phyloP scores from a whole-genome alignment of 2,888 invertebrate genomes.

The Lampropteryx suffumata region DNA sequence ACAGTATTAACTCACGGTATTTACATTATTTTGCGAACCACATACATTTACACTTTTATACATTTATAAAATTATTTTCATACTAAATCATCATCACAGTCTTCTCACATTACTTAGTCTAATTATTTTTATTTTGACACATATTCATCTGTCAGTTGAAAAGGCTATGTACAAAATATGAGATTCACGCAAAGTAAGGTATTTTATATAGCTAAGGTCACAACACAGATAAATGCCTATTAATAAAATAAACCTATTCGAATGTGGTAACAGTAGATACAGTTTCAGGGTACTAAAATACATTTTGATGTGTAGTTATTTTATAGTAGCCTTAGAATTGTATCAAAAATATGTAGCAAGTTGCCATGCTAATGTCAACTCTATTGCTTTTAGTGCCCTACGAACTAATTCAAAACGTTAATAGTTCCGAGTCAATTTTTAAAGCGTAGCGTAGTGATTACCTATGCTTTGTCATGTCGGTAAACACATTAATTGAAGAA shows the following conservation, averaged over 20 bases:
- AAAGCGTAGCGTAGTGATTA: no score
- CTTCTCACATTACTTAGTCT: conserved; percentile 73
- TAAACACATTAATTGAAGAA: neutral
- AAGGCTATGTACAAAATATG: conserved; percentile 31
- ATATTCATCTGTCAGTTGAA: conserved; percentile 33
- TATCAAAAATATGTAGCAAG: no score
- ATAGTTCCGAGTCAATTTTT: neutral
- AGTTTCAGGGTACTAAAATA: conserved; percentile 8
- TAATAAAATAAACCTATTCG: conserved; percentile 10
- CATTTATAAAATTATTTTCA: conserved; percentile 53
- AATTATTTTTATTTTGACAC: conserved; percentile 52
- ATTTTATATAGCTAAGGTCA: no score
- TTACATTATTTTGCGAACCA: conserved; percentile 32
- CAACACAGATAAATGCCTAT: conserved; percentile 22
- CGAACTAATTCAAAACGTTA: neutral
- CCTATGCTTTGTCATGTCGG: conserved; percentile 6
- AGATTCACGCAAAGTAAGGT: no score
- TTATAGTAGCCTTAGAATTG: no score
- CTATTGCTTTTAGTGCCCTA: conserved; percentile 4
- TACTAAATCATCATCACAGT: conserved; percentile 76
- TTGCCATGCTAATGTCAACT: neutral
- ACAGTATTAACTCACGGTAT: conserved; percentile 15
- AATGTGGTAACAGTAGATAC: conserved; percentile 14
- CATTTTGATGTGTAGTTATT: conserved; percentile 1
- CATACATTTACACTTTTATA: conserved; percentile 44